Evolutionary conservation across 1,140 invertebrate genomes (phyloP), one percentile per base, ranked within the genome.

Genomic region (Aethina tumida): DNA sequence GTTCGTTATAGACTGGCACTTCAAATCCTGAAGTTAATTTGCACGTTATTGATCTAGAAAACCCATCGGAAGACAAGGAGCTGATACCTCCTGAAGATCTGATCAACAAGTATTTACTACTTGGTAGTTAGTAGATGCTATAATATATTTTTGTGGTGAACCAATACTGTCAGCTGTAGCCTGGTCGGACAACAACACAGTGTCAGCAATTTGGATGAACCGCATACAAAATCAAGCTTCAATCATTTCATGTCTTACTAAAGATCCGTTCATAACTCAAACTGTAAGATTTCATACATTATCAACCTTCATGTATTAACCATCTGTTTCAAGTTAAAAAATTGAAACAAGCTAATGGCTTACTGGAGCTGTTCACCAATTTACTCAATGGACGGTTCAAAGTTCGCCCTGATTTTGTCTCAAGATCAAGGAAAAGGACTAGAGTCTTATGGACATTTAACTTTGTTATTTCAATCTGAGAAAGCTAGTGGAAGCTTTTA

Each of bases 151-250:
- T 43, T 55, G 40, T 43, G 69, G 66, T 5, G 74, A 84, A 42
- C 68, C 78, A 50, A 80, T 86, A 51, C 65, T 85, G 39, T 71
- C 75, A 3, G 61, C 78, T 34, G 85, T 93, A 0, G 63, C 72
- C 16, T 96, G 92, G 83, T 75, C 77, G 6, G 78, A 79, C 27
- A 71, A 80, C 21, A 61, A 71, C 9, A 69, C 79, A 18, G 53
- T 91, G 5, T 65, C 77, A 6, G 75, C 85, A 1, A 73, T 81
- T 13, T 94, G 90, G 86, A 71, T 90, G 61, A 91, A 91, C 52
- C 69, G 91, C 44, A 71, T 82, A 24, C 91, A 95, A 63, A 95
- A 89, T 58, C 55, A 53, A 39, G 52, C 60, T 1, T 41, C 22
- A 16, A 46, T 62, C 20, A 37, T 55, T 8, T 41, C 49, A 8